These are phyloP conservation scores for Chloroceryle aenea DNA, from an alignment of 2,113 vertebrate species.

Conservation along the genomic window DNA sequence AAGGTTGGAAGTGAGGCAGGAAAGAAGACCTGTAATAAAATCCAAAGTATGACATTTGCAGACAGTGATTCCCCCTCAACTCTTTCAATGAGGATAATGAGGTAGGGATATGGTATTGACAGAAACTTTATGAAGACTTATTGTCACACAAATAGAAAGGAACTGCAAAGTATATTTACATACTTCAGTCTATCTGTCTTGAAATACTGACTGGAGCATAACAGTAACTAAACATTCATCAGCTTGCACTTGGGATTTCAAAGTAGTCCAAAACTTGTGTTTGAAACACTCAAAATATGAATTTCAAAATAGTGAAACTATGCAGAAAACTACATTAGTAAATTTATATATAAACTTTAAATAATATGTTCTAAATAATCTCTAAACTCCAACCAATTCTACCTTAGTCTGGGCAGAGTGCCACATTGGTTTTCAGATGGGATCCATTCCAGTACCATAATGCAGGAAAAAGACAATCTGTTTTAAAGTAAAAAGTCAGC, in stretches of 20 bases:
- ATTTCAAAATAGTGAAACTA: constrained; percentile 1
- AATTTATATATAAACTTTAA: neutral
- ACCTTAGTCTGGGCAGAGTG: neutral
- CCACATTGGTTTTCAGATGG: neutral
- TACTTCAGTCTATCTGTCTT: neutral
- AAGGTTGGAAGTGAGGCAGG: neutral
- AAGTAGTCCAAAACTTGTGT: neutral
- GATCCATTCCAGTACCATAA: neutral
- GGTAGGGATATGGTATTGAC: neutral
- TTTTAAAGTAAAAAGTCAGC: neutral
- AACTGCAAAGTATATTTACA: neutral
- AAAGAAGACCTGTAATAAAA: neutral
- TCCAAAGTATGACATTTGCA: neutral
- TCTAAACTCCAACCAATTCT: neutral
- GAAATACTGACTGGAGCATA: neutral
- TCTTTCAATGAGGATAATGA: neutral
- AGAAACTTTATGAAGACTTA: neutral
- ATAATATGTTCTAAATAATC: neutral
- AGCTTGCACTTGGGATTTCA: neutral
- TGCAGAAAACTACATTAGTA: constrained; percentile 4
- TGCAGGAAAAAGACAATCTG: too few species aligned
- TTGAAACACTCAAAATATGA: neutral
- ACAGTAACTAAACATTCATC: neutral
- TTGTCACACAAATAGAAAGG: neutral
- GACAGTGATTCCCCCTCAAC: neutral